Evolutionary conservation across 2,888 invertebrate species (phyloP), one percentile per base, ranked within the genome.

Genomic region (Drosophila conformis): DNA sequence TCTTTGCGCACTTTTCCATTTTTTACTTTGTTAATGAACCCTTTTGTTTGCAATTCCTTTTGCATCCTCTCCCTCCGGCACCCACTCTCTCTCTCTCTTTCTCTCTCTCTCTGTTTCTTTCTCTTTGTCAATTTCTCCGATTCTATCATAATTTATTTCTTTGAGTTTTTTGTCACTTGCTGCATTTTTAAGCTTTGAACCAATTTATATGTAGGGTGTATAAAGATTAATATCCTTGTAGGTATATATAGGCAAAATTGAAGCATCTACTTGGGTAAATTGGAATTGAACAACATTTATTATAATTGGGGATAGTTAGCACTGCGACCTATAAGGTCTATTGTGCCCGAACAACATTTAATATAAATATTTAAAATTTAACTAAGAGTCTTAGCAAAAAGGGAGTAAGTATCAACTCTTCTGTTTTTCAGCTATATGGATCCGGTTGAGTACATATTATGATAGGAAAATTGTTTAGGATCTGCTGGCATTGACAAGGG

Each of bases 21-120:
- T 83, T 83, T 87, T 87, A 84, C 82, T 89, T 80, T 89, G 87
- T 89, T 87, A 85, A 87, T 85, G 85, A 85, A 89, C 82, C 78
- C 82, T 87, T 80, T 89, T 89, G 85, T 85, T 83, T 72, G 78
- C 75, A 78, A 76, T 83, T 73, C 71, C 87, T 82, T 46, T 73
- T 68, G 69, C 78, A 71, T 63, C 65, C 49, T 60, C 11, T 25
- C 11, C 33, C 11, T 25, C 13, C 7, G 21, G 4, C 21, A 7
- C 2, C 46, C 13, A 4, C 3, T 4, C 8, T 21, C 13, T 27
- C n/a, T n/a, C 11, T 25, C 13, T 29, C 4, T 27, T n/a, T n/a
- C n/a, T n/a, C 29, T 51, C 13, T 31, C n/a, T n/a, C 11, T 25
- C 13, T 29, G 3, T 27, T 21, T 21, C 21, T 21, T n/a, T 31